Percentiles rank a stretch among this genome's conserved stretches.
These are phyloP conservation scores for Phymanthus crucifer DNA, from an alignment of 92 coral and sea anemone genomes.

Conservation along the genomic window DNA sequence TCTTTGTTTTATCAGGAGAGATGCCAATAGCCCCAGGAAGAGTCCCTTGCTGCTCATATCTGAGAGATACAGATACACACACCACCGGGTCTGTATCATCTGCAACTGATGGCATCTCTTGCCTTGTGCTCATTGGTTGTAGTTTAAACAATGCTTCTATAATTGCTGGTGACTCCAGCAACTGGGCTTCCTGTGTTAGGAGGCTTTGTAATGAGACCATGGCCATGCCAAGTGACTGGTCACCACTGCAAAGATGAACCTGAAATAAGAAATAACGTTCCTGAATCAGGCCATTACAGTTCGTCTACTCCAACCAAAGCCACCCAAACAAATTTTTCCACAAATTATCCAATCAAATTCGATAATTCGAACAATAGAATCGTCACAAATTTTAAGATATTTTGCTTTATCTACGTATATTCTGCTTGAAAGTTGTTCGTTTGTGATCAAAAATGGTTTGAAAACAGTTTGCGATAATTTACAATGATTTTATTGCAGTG, in stretches of 20 bases:
- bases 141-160: conserved; percentile 84
- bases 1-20: background rate
- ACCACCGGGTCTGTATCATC: conserved; percentile 76
- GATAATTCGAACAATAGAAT: too few species aligned
- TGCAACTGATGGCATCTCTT: conserved; percentile 27
- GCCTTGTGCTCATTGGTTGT: conserved; percentile 51
- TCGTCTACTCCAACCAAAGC: too few species aligned
- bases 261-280: conserved; percentile 2
- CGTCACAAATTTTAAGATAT: too few species aligned
- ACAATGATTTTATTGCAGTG: too few species aligned
- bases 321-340: too few species aligned
- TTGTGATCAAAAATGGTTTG: too few species aligned
- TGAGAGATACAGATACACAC: conserved; percentile 84
- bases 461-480: too few species aligned
- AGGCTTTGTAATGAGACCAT: conserved; percentile 78
- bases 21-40: conserved; percentile 26
- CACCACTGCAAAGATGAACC: conserved; percentile 92
- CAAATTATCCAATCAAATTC: too few species aligned
- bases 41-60: conserved; percentile 54
- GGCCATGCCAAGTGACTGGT: conserved; percentile 82
- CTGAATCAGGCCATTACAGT: too few species aligned
- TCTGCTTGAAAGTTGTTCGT: too few species aligned
- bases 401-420: too few species aligned
- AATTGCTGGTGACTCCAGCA: conserved; percentile 60
- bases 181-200: conserved; percentile 55